phyloP scores from a whole-genome alignment of 64 coral and sea anemone genomes.

The Stichodactyla helianthus region DNA sequence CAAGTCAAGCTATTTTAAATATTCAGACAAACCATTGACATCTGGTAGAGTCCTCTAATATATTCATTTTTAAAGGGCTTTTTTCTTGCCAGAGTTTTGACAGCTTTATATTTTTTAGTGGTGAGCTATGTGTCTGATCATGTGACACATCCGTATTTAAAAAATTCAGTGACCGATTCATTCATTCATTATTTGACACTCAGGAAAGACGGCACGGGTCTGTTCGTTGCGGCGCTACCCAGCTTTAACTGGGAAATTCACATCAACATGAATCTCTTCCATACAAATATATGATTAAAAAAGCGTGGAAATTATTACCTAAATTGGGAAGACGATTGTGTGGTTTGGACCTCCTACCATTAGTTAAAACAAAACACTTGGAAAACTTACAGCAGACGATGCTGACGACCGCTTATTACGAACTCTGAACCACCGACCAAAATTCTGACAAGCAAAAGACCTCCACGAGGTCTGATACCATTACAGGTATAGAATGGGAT shows the following conservation, averaged over 20 bases:
- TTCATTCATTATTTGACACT: background rate
- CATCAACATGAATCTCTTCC: background rate
- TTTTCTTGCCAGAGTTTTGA: background rate
- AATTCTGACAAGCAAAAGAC: background rate
- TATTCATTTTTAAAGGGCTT: background rate
- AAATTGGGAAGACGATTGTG: background rate
- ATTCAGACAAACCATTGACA: background rate
- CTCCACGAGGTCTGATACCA: background rate
- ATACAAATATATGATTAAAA: background rate
- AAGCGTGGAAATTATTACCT: background rate
- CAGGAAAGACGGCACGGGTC: too few relatives aligned
- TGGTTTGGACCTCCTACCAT: background rate
- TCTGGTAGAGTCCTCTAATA: background rate
- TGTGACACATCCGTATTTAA: background rate
- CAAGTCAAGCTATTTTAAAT: background rate
- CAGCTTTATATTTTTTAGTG: background rate
- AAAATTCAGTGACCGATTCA: background rate
- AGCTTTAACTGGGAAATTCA: too few relatives aligned
- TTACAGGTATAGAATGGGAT: background rate
- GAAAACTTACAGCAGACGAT: conserved; percentile 1
- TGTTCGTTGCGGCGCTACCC: too few relatives aligned
- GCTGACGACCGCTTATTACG: background rate
- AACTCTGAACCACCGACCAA: background rate
- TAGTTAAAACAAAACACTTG: conserved; percentile 12
- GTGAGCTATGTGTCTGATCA: background rate